Evolutionary conservation across 2,888 invertebrate genomes (phyloP).

Genomic region (Mimumesa dahlbomi): DNA sequence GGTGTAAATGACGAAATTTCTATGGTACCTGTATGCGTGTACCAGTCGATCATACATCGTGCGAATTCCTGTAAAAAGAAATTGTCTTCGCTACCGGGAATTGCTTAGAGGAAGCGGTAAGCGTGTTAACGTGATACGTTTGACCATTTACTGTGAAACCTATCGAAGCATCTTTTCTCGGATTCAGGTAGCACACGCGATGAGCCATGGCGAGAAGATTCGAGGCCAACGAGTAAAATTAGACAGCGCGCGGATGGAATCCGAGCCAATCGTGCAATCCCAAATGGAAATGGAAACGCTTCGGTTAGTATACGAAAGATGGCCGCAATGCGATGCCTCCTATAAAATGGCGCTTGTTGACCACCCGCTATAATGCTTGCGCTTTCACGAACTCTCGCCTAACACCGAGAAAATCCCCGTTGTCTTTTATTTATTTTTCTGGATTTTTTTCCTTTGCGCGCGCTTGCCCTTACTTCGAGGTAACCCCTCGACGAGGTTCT

Average conservation of each 20-base stretch:
- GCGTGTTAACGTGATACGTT: neutral
- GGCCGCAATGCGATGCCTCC: constrained; percentile 66
- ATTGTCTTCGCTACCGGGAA: too few species aligned
- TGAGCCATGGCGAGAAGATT: constrained; percentile 51
- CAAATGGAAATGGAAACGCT: constrained; percentile 62
- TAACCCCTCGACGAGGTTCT: too few species aligned
- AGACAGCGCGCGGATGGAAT: constrained; percentile 62
- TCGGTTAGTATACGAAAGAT: constrained; percentile 62
- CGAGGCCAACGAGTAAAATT: constrained; percentile 65
- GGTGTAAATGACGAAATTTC: too few species aligned
- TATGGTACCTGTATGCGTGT: too few species aligned
- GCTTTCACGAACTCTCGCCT: too few species aligned
- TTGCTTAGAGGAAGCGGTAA: too few species aligned
- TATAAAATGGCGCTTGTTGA: constrained; percentile 68
- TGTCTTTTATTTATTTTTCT: neutral
- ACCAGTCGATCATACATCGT: too few species aligned
- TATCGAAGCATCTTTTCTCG: constrained; percentile 29
- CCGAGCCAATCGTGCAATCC: constrained; percentile 53
- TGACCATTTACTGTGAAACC: neutral
- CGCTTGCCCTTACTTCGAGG: too few species aligned
- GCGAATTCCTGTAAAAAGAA: too few species aligned
- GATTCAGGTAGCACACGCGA: constrained; percentile 46
- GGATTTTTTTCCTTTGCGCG: too few species aligned
- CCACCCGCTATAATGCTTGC: too few species aligned
- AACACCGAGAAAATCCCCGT: neutral